Evolutionary conservation across 2,113 vertebrate species (phyloP).

Genomic region (Phylloscopus whistleri): DNA sequence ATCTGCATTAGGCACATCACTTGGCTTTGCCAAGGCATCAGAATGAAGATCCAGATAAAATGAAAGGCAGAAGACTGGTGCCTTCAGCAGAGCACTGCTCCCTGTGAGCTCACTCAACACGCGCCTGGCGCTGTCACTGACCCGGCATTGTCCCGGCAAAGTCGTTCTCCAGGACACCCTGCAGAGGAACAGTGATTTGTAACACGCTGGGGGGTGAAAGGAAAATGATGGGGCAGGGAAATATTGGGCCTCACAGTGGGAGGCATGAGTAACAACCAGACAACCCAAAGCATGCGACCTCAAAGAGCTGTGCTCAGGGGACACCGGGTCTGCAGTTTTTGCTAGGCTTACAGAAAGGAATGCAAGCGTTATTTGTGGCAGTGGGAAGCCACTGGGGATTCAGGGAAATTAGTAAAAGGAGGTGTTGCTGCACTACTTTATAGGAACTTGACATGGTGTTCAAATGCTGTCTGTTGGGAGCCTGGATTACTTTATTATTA

Average conservation of each 20-base stretch:
- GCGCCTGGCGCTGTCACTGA: conserved; percentile 28
- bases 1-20: background rate
- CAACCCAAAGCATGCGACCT: conserved; percentile 29
- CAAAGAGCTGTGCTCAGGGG: conserved; percentile 23
- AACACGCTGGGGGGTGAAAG: background rate
- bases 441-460: conserved; percentile 45
- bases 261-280: conserved; percentile 10
- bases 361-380: conserved; percentile 36
- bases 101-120: conserved; percentile 38
- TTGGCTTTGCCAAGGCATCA: background rate
- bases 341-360: conserved; percentile 46
- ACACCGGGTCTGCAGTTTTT: background rate
- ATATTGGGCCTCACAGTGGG: background rate
- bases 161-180: background rate
- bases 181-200: conserved; percentile 19
- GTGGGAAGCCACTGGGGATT: conserved; percentile 10
- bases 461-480: conserved; percentile 46
- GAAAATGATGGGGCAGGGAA: conserved; percentile 30
- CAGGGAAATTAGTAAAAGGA: conserved; percentile 49
- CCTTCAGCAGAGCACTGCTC: background rate
- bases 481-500: conserved; percentile 43
- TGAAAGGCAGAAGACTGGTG: conserved; percentile 44
- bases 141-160: conserved; percentile 25
- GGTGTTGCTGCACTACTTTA: conserved; percentile 43
- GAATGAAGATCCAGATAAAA: background rate